These are phyloP conservation scores for Neoarius graeffei DNA, from an alignment of 2,113 vertebrate species.

Conservation along the genomic window DNA sequence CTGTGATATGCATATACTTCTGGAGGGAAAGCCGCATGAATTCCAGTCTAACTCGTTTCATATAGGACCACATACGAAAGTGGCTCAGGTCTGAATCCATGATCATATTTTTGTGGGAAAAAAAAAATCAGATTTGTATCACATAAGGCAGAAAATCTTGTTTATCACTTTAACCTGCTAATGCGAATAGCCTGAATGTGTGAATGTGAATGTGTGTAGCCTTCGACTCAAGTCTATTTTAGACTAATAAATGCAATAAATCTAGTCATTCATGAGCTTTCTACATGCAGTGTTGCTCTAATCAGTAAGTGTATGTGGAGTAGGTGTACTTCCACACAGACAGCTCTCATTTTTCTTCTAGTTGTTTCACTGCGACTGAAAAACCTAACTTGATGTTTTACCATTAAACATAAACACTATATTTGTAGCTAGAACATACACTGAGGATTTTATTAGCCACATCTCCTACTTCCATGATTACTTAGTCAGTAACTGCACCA, in stretches of 20 bases:
- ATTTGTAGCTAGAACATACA: not conserved
- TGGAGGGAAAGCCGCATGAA: not conserved
- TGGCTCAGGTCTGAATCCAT: not conserved
- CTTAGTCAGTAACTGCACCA: not conserved
- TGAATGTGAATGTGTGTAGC: not conserved
- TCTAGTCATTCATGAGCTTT: slow-evolving; percentile 1
- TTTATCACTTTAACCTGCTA: not conserved
- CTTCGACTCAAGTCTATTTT: slow-evolving; percentile 5
- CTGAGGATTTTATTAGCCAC: slow-evolving; percentile 21
- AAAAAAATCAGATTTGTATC: not conserved
- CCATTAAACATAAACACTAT: slow-evolving; percentile 23
- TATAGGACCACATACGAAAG: not conserved
- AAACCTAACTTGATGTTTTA: slow-evolving; percentile 13
- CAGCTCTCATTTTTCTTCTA: slow-evolving; percentile 20
- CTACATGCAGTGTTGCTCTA: not conserved
- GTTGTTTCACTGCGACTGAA: slow-evolving; percentile 5
- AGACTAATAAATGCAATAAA: slow-evolving; percentile 18
- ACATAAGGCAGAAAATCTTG: not conserved
- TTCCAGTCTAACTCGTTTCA: not conserved
- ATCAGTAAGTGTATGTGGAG: slow-evolving; percentile 5
- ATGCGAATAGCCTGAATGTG: not conserved
- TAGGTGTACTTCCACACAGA: not conserved
- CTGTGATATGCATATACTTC: not conserved
- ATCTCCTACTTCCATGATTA: not conserved
- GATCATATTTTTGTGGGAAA: not conserved